Base-by-base conservation (phyloP, 2,113 vertebrate species). In the Pomatorhinus ruficollis region DNA sequence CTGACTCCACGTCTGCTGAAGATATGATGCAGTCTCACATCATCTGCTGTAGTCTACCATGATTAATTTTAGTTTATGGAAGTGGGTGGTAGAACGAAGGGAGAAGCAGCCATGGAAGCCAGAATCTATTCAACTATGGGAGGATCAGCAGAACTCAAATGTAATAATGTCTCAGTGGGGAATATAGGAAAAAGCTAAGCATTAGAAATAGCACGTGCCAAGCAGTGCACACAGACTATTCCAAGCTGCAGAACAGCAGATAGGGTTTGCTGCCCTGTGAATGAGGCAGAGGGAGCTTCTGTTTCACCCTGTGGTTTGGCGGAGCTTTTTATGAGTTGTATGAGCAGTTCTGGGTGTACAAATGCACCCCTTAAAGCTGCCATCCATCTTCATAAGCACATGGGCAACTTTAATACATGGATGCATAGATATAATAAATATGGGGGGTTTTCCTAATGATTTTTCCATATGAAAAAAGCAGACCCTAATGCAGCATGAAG, bases 11-110 rank as follows among this genome's bases (percentile, higher is more conserved):
- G 0, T 50, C 82, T 89, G 87, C 52, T 74, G 72, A 83, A 89
- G 68, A 83, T 16, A 69, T 3, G 40, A 42, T 52, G 65, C 79
- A 90, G 42, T 75, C 88, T 80, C 57, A 83, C 68, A 83, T 69
- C 83, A 69, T 71, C 89, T 87, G 61, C 83, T 54, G 68, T 33
- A 72, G 83, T 70, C 79, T 83, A 40, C 64, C 66, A 61, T 61
- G 75, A 97, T 93, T 93, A 94, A 97, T 96, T 96, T 87, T 87
- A 91, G 91, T 78, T 68, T 54, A 22, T 21, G 54, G 42, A 88
- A 91, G 81, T 87, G 60, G 90, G 93, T 5, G 57, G 87, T 24
- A 84, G 64, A 92, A 61, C 0, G 15, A 90, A 85, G 77, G 65
- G 50, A 96, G 66, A 57, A 84, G 65, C 45, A 86, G 63, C 17